A percentile compares a stretch with the other conserved stretches of the same genome.
These are phyloP conservation scores for Eurois occulta DNA, from an alignment of 2,888 invertebrate species.

Conservation along the genomic window DNA sequence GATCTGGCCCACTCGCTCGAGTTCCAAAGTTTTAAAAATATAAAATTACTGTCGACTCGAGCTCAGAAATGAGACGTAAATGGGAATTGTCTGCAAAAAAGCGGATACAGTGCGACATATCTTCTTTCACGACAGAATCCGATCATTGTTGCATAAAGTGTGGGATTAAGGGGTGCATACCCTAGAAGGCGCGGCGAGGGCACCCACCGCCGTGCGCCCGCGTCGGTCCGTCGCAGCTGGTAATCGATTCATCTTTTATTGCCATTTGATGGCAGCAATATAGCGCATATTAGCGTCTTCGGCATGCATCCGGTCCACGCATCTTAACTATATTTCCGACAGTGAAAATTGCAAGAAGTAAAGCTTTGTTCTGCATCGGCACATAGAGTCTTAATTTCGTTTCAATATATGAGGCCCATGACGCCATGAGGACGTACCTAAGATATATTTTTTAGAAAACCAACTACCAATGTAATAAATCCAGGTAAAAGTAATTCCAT, in stretches of 20 bases:
- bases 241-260: conserved; percentile 85
- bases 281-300: conserved; percentile 69
- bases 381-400: not conserved
- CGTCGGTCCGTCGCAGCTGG: conserved; percentile 59
- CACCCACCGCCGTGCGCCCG: conserved; percentile 69
- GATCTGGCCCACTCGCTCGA: conserved; percentile 79
- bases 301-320: conserved; percentile 59
- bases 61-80: conserved; percentile 86
- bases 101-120: conserved; percentile 80
- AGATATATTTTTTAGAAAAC: not conserved
- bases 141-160: conserved; percentile 84
- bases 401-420: not conserved
- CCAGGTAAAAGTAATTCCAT: not conserved
- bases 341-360: not conserved
- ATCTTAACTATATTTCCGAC: conserved; percentile 24
- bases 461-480: not conserved
- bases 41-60: conserved; percentile 83
- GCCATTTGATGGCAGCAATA: conserved; percentile 79
- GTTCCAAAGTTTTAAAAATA: conserved; percentile 86
- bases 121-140: conserved; percentile 83
- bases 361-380: not conserved
- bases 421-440: not conserved
- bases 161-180: conserved; percentile 80
- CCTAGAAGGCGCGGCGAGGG: conserved; percentile 72
- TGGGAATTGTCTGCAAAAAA: conserved; percentile 83